Evolutionary conservation across 2,888 invertebrate species (phyloP).

Genomic region (Neria commutata): DNA sequence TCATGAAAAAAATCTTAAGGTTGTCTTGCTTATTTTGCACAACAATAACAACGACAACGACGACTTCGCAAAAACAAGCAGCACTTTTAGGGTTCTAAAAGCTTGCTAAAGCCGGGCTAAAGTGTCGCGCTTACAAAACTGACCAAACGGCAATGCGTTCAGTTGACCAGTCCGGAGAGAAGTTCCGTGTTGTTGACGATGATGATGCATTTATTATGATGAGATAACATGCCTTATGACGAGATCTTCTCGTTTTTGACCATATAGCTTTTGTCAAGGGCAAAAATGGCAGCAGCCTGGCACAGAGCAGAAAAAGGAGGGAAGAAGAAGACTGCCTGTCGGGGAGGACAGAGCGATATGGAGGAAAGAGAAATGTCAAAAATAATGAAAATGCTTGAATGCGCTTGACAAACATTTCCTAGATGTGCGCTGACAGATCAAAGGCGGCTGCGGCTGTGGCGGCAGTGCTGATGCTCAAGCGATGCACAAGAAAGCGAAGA

Average conservation of each 20-base stretch:
- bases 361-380: constrained; percentile 55
- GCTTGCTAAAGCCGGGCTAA: constrained; percentile 12
- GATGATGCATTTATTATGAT: constrained; percentile 6
- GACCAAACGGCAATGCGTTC: constrained; percentile 18
- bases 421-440: constrained; percentile 63
- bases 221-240: constrained; percentile 17
- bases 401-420: constrained; percentile 64
- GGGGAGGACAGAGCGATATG: constrained; percentile 13
- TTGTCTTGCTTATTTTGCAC: no score
- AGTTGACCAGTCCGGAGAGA: constrained; percentile 10
- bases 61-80: not conserved
- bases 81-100: not conserved
- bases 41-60: not conserved
- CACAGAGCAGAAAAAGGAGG: constrained; percentile 3
- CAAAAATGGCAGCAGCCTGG: not conserved
- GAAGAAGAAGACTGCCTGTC: not conserved
- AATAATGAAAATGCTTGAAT: constrained; percentile 62
- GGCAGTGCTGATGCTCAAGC: not conserved
- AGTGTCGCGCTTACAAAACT: constrained; percentile 38
- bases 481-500: not conserved
- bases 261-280: not conserved
- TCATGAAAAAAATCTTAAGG: no score
- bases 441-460: constrained; percentile 42
- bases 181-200: no score
- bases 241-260: not conserved